Conservation (phyloP, 1,140 invertebrate genomes). For the Leptinotarsa lineolata region DNA sequence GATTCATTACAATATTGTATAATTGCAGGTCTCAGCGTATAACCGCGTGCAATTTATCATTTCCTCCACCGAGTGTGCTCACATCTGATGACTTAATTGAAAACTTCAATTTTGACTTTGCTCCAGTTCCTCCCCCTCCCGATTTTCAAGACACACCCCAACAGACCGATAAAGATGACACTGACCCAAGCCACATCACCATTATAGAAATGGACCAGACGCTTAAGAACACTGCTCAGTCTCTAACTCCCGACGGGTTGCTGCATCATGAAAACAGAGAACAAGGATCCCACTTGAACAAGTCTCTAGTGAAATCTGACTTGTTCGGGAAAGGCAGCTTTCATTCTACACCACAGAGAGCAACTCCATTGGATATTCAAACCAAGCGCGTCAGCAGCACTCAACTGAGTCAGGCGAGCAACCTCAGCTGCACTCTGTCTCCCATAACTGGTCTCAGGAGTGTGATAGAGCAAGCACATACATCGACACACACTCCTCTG, state of each 20-base stretch:
- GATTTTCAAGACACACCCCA: conserved; percentile 17
- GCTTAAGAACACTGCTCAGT: neutral
- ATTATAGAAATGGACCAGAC: neutral
- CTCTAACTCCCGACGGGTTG: conserved; percentile 8
- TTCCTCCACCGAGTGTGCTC: neutral
- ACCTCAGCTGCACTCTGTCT: neutral
- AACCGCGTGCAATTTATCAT: neutral
- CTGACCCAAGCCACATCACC: conserved; percentile 8
- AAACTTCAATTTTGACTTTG: conserved; percentile 20
- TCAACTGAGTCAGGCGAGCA: neutral
- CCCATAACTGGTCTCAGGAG: conserved; percentile 11
- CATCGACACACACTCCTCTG: conserved; percentile 30
- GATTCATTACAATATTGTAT: too few relatives aligned
- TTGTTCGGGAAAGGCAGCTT: neutral
- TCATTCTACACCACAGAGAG: neutral
- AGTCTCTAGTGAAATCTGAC: neutral
- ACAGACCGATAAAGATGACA: neutral
- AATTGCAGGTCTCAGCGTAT: neutral
- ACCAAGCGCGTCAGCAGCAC: neutral
- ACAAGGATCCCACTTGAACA: neutral
- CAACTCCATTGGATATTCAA: neutral
- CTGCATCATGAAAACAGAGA: neutral
- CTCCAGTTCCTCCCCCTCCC: conserved; percentile 11
- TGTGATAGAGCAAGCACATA: conserved; percentile 20
- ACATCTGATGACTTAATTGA: conserved; percentile 7